Evolutionary conservation across 1,140 invertebrate species (phyloP).

Genomic region (Melipona quadrifasciata): DNA sequence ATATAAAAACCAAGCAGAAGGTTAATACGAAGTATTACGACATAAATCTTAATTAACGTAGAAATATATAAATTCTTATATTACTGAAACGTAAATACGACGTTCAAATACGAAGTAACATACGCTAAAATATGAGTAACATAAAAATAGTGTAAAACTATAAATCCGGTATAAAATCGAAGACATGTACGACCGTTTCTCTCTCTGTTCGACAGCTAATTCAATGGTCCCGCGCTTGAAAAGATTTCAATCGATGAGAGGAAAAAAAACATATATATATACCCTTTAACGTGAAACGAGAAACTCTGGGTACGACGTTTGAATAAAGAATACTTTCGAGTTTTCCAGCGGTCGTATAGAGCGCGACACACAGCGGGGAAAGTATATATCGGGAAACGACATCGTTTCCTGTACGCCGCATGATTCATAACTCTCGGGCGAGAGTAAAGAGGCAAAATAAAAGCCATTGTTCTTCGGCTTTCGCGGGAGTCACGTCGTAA

Average conservation of each 20-base stretch:
- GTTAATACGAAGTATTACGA: too few relatives aligned
- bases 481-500: slow-evolving; percentile 36
- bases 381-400: slow-evolving; percentile 31
- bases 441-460: slow-evolving; percentile 42
- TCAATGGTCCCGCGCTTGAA: not conserved
- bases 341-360: not conserved
- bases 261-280: too few relatives aligned
- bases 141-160: too few relatives aligned
- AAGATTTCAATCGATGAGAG: not conserved
- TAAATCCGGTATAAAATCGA: not conserved
- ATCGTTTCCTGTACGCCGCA: slow-evolving; percentile 20
- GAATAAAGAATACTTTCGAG: slow-evolving; percentile 20
- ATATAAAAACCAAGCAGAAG: too few relatives aligned
- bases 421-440: slow-evolving; percentile 34
- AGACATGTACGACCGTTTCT: not conserved
- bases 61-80: too few relatives aligned
- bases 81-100: too few relatives aligned
- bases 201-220: not conserved
- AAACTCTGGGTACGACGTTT: slow-evolving; percentile 1
- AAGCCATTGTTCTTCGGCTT: slow-evolving; percentile 44
- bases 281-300: not conserved
- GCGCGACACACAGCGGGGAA: not conserved
- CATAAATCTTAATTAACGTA: too few relatives aligned
- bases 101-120: too few relatives aligned
- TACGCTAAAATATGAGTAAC: not conserved